Base-by-base conservation (phyloP, 2,888 invertebrate genomes). In the Caenorhabditis sulstoni region DNA sequence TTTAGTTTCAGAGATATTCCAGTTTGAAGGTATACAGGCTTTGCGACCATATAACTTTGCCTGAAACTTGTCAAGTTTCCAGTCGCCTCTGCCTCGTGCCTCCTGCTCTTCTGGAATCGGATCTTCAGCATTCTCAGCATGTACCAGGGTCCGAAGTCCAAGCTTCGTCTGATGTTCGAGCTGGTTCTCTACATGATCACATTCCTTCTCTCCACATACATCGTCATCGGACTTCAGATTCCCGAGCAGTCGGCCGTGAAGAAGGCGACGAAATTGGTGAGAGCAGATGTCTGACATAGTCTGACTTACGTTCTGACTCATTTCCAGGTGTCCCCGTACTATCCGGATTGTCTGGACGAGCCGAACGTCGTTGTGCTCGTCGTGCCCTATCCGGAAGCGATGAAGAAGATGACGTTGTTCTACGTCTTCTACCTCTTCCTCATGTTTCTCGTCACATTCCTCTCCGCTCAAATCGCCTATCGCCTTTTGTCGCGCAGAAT, bases 251-350 rank as follows among this genome's bases (percentile, higher is more conserved):
- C 39, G 44, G 12, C 14, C 4, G 45, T 52, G 41, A 65, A 65
- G 18, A 23, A 12, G 14, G 44, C 53, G 29, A 65, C 65, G 12
- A 65, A 18, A 53, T 16, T n/a, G 53, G 65, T 65, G 22, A 20
- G 62, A 18, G n/a, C 44, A 22, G 41, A 18, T 35, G 9, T 58
- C 20, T 29, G 29, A 5, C 7, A 3, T 29, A 29, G 29, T 29
- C 29, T 5, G 29, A 29, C 7, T 29, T 7, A 7, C 4, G 29
- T 29, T 29, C 7, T 29, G 29, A 29, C n/a, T n/a, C n/a, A n/a
- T n/a, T 61, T 47, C 8, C 64, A 65, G 65, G 53, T 65, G 11
- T 37, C 53, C 16, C 65, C 65, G 29, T 65, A 53, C 45, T 65
- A 65, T 29, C 65, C 65, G 4, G 65, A 65, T 29, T 65, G 65